These are phyloP conservation scores for Perizoma flavofasciatum DNA, from an alignment of 2,888 invertebrate genomes.

Conservation along the genomic window DNA sequence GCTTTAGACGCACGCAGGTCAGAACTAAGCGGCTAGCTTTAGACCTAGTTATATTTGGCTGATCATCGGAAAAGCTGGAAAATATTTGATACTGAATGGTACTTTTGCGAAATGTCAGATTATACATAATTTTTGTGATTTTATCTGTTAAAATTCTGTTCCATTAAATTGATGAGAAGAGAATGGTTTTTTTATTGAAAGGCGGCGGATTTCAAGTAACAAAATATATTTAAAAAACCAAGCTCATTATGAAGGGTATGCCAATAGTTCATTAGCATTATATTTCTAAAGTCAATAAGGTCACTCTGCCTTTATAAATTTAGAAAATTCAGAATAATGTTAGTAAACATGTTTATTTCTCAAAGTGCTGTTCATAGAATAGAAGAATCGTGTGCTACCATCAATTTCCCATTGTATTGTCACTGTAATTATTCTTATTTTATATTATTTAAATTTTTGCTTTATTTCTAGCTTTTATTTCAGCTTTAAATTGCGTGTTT, in stretches of 20 bases:
- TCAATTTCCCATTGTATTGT: conserved; percentile 71
- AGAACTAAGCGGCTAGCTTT: no score
- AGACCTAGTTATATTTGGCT: no score
- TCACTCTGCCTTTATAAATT: conserved; percentile 3
- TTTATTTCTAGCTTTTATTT: conserved; percentile 4
- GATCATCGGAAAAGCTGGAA: conserved; percentile 37
- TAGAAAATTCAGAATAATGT: not conserved
- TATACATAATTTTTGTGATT: conserved; percentile 24
- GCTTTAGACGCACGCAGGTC: no score
- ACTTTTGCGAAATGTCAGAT: conserved; percentile 9
- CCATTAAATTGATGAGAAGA: conserved; percentile 20
- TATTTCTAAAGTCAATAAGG: conserved; percentile 9
- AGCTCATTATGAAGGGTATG: not conserved
- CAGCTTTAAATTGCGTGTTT: conserved; percentile 12
- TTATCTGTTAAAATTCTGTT: conserved; percentile 29
- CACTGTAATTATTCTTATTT: conserved; percentile 51
- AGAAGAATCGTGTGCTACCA: conserved; percentile 23
- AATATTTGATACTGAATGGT: conserved; percentile 16
- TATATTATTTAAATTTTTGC: conserved; percentile 27
- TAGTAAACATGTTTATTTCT: not conserved
- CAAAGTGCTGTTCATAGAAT: conserved; percentile 1
- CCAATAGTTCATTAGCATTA: not conserved
- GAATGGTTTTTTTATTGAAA: conserved; percentile 17
- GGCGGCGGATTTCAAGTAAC: not conserved
- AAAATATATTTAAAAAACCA: not conserved